Evolutionary conservation across 2,113 vertebrate species (phyloP).

Genomic region (Elanoides forficatus): DNA sequence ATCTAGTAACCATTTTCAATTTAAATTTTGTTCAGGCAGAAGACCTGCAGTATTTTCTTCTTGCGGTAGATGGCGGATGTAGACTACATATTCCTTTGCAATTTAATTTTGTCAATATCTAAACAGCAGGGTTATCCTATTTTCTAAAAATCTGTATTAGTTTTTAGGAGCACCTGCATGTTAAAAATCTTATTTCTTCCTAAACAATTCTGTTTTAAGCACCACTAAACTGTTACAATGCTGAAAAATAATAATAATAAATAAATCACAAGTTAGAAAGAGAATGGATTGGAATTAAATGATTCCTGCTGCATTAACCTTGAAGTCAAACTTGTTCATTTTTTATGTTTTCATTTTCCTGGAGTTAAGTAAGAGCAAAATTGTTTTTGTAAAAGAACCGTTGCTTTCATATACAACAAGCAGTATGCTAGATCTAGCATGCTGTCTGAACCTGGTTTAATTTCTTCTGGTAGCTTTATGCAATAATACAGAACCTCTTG

Average conservation of each 20-base stretch:
- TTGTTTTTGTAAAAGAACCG: neutral
- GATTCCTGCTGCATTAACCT: constrained; percentile 4
- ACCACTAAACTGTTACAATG: neutral
- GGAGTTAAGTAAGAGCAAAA: constrained; percentile 6
- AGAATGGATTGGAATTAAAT: constrained; percentile 5
- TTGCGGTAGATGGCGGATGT: constrained; percentile 72
- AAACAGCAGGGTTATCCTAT: neutral
- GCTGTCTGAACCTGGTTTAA: neutral
- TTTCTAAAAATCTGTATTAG: constrained; percentile 37
- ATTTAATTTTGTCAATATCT: neutral
- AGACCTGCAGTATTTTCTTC: neutral
- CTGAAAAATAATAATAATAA: neutral
- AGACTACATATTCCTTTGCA: neutral
- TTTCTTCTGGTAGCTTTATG: neutral
- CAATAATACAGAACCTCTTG: neutral
- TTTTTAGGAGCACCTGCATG: neutral
- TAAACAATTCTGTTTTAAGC: neutral
- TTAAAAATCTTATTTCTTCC: constrained; percentile 16
- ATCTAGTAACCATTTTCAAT: neutral
- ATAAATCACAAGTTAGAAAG: neutral
- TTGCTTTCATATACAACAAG: neutral
- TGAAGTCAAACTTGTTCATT: constrained; percentile 3
- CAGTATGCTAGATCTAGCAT: neutral
- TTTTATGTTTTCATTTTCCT: constrained; percentile 6
- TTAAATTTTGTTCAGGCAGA: neutral